A percentile compares a stretch with the other conserved stretches of the same genome.
Evolutionary conservation across 2,797 vertebrate genomes (phyloP).

Genomic region (Leucoraja ocellata): DNA sequence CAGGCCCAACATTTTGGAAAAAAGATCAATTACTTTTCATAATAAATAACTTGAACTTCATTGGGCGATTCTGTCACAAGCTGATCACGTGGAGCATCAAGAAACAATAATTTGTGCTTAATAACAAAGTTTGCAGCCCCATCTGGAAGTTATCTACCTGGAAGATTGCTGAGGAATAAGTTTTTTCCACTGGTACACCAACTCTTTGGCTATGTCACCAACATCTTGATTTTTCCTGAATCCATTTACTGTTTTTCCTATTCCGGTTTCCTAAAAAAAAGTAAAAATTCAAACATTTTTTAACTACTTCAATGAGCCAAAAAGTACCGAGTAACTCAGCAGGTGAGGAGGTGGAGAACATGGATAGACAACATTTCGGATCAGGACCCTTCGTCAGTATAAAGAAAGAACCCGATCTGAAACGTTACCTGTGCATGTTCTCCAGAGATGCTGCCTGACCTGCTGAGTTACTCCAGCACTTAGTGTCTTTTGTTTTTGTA

Average conservation of each 20-base stretch:
- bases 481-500: too few species aligned
- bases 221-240: slow-evolving; percentile 65
- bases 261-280: slow-evolving; percentile 67
- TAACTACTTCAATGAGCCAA: not conserved
- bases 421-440: too few species aligned
- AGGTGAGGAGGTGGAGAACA: too few species aligned
- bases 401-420: too few species aligned
- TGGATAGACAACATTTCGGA: too few species aligned
- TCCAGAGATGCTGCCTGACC: too few species aligned
- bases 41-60: not conserved
- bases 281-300: slow-evolving; percentile 32
- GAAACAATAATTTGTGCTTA: not conserved
- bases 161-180: slow-evolving; percentile 57
- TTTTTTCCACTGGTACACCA: slow-evolving; percentile 69
- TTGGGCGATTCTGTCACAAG: not conserved
- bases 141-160: slow-evolving; percentile 50
- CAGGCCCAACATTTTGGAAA: not conserved
- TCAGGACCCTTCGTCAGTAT: too few species aligned
- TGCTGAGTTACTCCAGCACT: too few species aligned
- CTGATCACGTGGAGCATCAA: not conserved
- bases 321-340: too few species aligned
- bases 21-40: not conserved
- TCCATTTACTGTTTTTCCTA: slow-evolving; percentile 70
- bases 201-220: slow-evolving; percentile 65
- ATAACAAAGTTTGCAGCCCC: not conserved